phyloP scores from a whole-genome alignment of 2,113 vertebrate genomes.

The Elephantulus edwardii region DNA sequence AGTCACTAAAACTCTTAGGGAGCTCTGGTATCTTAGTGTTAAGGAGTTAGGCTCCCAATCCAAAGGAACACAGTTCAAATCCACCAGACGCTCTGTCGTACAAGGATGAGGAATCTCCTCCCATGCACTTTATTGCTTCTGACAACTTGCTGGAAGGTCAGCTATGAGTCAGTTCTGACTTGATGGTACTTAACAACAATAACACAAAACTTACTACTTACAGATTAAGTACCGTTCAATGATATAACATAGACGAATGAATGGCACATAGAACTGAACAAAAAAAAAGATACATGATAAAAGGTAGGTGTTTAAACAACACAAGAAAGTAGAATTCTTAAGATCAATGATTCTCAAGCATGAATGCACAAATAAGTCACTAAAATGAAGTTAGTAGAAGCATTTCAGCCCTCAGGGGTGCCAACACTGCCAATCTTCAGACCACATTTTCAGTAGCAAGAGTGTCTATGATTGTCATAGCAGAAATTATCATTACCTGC shows the following conservation, averaged over 20 bases:
- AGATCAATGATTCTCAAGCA: constrained; percentile 7
- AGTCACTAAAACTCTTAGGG: no score
- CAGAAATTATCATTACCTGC: constrained; percentile 84
- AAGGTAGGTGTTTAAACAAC: background rate
- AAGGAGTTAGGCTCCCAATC: no score
- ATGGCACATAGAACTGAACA: constrained; percentile 28
- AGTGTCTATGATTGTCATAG: background rate
- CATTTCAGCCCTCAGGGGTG: background rate
- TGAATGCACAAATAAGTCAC: background rate
- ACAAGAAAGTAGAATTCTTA: background rate
- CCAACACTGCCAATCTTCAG: background rate
- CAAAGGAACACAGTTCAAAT: no score
- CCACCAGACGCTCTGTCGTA: no score
- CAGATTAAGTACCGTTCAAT: no score
- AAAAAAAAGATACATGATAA: background rate
- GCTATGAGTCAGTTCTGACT: no score
- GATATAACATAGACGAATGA: constrained; percentile 9
- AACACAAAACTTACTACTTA: no score
- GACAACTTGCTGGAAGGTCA: no score
- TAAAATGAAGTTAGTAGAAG: background rate
- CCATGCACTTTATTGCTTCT: no score
- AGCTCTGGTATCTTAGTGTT: no score
- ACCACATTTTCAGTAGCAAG: background rate
- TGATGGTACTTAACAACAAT: no score
- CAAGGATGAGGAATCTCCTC: no score